phyloP scores from a whole-genome alignment of 2,888 invertebrate genomes.

The Bursaphelenchus okinawaensis region DNA sequence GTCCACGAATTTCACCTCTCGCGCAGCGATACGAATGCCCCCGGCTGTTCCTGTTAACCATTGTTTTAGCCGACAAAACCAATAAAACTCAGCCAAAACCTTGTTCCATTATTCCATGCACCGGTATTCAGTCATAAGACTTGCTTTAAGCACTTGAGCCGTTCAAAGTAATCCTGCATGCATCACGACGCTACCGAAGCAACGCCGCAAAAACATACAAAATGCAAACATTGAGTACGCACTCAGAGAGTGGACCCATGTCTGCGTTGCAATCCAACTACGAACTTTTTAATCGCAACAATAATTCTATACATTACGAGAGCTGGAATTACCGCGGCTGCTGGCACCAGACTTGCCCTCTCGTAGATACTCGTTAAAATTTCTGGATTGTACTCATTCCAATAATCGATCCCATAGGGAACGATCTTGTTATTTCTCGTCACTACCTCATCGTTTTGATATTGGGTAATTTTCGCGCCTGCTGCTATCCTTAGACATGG shows the following conservation, averaged over 20 bases:
- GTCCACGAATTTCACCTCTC: conserved; percentile 69
- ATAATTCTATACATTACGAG: conserved; percentile 70
- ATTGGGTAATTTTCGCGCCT: conserved; percentile 69
- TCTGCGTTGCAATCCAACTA: conserved; percentile 61
- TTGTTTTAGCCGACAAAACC: conserved; percentile 66
- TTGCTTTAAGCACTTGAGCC: conserved; percentile 69
- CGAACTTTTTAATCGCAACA: conserved; percentile 69
- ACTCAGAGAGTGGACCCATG: conserved; percentile 17
- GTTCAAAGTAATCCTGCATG: conserved; percentile 64
- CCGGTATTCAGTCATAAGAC: conserved; percentile 57
- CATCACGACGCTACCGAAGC: conserved; percentile 19
- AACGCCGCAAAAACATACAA: conserved; percentile 12
- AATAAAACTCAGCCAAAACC: conserved; percentile 67
- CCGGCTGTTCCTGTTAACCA: conserved; percentile 67
- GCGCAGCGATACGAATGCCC: conserved; percentile 67
- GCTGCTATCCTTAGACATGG: conserved; percentile 71
- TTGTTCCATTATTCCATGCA: conserved; percentile 69
- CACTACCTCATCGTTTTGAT: conserved; percentile 65
- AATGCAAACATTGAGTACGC: conserved; percentile 31
- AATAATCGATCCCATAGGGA: conserved; percentile 63
- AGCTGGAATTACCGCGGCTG: conserved; percentile 72
- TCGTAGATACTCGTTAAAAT: conserved; percentile 63
- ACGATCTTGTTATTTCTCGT: conserved; percentile 66
- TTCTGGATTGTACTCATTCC: conserved; percentile 65
- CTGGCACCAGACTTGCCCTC: conserved; percentile 70